phyloP scores from a whole-genome alignment of 2,888 invertebrate species.

The Stenolophus ochropezus region DNA sequence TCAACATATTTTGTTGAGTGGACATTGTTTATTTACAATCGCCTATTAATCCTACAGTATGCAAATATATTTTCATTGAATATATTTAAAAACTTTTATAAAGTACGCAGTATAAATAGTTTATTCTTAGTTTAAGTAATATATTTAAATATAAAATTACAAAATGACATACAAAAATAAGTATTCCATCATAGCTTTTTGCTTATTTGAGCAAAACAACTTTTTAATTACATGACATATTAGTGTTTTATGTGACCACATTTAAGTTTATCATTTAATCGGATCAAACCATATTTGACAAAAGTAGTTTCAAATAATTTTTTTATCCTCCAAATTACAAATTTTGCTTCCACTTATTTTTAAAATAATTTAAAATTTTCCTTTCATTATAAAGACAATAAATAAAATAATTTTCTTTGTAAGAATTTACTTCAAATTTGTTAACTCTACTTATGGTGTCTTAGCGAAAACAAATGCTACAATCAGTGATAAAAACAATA shows the following conservation, averaged over 20 bases:
- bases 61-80: too few species aligned
- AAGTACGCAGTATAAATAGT: too few species aligned
- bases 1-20: not conserved
- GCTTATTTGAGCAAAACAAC: not conserved
- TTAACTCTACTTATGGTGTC: too few species aligned
- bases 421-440: too few species aligned
- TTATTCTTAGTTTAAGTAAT: not conserved
- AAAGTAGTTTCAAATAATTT: not conserved
- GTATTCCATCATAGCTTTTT: slow-evolving; percentile 10
- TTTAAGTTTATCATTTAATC: too few species aligned
- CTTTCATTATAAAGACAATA: too few species aligned
- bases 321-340: too few species aligned
- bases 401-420: too few species aligned
- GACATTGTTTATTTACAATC: not conserved
- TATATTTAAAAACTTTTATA: too few species aligned
- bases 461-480: not conserved
- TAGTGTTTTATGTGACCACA: not conserved
- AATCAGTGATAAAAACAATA: not conserved
- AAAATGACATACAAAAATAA: not conserved
- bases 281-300: not conserved
- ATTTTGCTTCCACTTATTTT: too few species aligned
- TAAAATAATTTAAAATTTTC: too few species aligned
- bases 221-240: slow-evolving; percentile 5
- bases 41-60: not conserved
- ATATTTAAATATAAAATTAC: not conserved